These are phyloP conservation scores for Porites evermanni DNA, from an alignment of 92 coral and sea anemone genomes.

Conservation along the genomic window DNA sequence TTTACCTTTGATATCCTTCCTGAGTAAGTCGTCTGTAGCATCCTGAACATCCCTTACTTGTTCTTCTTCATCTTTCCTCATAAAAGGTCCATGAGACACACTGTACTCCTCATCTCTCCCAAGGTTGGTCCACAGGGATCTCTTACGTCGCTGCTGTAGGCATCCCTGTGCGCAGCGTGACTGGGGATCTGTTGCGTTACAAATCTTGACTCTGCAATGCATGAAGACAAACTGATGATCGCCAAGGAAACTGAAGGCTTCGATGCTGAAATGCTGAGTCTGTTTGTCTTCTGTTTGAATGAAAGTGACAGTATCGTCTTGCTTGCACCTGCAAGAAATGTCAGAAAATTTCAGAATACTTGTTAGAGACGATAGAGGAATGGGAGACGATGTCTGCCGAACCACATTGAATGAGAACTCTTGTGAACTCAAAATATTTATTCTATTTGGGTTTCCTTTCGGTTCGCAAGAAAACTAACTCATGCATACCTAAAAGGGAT, in stretches of 20 bases:
- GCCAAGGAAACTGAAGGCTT: constrained; percentile 49
- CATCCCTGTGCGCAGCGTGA: constrained; percentile 55
- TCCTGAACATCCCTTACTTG: neutral
- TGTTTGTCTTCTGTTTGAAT: neutral
- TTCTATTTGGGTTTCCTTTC: no score
- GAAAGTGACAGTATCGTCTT: constrained; percentile 27
- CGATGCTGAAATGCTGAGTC: constrained; percentile 20
- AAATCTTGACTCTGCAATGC: constrained; percentile 46
- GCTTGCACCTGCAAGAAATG: constrained; percentile 20
- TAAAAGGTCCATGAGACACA: constrained; percentile 47
- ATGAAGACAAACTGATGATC: constrained; percentile 36
- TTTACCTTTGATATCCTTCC: constrained; percentile 20
- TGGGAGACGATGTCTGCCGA: no score
- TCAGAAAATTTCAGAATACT: neutral
- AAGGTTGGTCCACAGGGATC: constrained; percentile 15
- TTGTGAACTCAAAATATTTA: no score
- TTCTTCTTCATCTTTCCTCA: constrained; percentile 21
- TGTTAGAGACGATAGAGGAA: no score
- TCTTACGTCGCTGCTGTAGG: constrained; percentile 13
- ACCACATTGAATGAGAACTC: no score
- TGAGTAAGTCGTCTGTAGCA: neutral
- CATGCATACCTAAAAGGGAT: no score
- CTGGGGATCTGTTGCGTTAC: constrained; percentile 43
- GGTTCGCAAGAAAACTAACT: no score
- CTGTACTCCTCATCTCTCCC: constrained; percentile 23